A percentile compares a stretch with the other conserved stretches of the same genome.
Conservation (phyloP, 1,140 invertebrate species). For the Drosophila burlai region DNA sequence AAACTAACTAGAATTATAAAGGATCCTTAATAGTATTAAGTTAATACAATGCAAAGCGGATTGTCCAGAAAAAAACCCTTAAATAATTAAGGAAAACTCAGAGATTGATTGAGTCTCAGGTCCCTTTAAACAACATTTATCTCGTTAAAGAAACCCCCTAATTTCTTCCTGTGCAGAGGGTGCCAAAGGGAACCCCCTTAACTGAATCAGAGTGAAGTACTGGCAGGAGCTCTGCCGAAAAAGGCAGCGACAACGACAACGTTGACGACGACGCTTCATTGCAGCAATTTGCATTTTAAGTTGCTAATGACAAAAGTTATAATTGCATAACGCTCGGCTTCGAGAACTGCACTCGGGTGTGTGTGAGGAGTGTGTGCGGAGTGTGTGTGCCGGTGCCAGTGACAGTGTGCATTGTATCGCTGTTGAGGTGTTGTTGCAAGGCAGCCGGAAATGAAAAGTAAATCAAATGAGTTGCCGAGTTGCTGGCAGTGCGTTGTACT, state of each 20-base stretch:
- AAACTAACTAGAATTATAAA: not conserved
- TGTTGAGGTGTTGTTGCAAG: conserved; percentile 54
- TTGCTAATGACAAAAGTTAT: conserved; percentile 84
- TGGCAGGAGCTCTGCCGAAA: conserved; percentile 40
- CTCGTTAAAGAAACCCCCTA: not conserved
- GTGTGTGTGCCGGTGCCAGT: conserved; percentile 20
- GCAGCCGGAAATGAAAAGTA: conserved; percentile 84
- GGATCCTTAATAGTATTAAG: not conserved
- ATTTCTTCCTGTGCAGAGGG: conserved; percentile 7
- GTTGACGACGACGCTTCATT: conserved; percentile 71
- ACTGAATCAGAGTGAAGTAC: conserved; percentile 40
- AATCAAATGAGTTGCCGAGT: conserved; percentile 79
- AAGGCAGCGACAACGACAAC: conserved; percentile 44
- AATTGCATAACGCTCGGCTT: conserved; percentile 81
- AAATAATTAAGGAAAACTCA: not conserved
- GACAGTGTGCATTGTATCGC: conserved; percentile 51
- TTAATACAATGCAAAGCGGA: no score
- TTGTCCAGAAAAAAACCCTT: no score
- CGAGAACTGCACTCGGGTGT: conserved; percentile 36
- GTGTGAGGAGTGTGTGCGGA: conserved; percentile 7
- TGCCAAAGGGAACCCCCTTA: conserved; percentile 7
- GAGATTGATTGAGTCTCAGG: not conserved
- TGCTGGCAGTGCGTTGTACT: conserved; percentile 59
- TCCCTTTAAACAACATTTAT: not conserved
- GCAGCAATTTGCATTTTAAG: conserved; percentile 84